Conservation (phyloP, 2,113 vertebrate species). For the Tupaia tana region DNA sequence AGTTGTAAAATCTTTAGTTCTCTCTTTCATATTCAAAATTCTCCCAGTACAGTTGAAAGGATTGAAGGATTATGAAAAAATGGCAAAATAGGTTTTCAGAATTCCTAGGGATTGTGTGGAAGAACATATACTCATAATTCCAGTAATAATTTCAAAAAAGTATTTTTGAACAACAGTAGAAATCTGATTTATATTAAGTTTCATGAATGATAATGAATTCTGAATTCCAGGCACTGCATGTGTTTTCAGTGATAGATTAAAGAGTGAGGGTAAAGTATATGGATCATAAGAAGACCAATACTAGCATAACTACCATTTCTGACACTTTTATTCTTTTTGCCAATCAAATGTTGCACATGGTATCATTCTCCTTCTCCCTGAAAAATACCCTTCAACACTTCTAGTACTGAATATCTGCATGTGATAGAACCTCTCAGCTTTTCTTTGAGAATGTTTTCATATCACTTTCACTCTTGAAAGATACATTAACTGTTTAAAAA, state of each 20-base stretch:
- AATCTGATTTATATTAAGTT: not conserved
- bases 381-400: constrained; percentile 24
- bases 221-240: not conserved
- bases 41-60: not conserved
- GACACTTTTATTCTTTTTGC: not conserved
- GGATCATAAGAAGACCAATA: not conserved
- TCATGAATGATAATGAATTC: not conserved
- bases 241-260: not conserved
- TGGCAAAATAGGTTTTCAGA: not conserved
- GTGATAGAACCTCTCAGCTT: not conserved
- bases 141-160: not conserved
- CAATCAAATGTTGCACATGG: not conserved
- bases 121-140: not conserved
- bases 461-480: not conserved
- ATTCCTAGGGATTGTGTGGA: not conserved
- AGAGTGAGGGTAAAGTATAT: not conserved
- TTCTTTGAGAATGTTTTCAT: not conserved
- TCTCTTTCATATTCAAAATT: not conserved
- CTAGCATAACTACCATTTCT: not conserved
- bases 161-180: not conserved
- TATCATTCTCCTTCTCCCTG: not conserved
- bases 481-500: not conserved
- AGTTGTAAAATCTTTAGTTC: not conserved
- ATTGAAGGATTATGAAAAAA: not conserved
- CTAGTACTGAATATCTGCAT: not conserved